Conservation (phyloP, 1,140 invertebrate species). For the Lucilia sericata region DNA sequence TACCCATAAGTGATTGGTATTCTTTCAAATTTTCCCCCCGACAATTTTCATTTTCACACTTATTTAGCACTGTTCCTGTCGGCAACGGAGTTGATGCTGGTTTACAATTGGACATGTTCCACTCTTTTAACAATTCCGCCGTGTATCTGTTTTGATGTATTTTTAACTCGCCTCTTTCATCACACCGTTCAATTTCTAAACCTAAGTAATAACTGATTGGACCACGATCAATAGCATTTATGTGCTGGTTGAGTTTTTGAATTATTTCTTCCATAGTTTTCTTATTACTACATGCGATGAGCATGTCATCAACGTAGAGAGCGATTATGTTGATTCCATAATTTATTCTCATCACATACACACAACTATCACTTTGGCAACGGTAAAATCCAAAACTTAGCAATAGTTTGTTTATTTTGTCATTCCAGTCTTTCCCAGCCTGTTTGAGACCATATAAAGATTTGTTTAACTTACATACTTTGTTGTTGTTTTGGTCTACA, state of each 20-base stretch:
- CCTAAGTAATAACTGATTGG: not conserved
- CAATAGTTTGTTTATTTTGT: conserved; percentile 21
- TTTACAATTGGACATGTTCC: conserved; percentile 20
- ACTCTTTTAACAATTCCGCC: not conserved
- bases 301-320: not conserved
- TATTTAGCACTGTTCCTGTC: conserved; percentile 21
- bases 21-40: not conserved
- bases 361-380: conserved; percentile 46
- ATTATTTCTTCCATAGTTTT: not conserved
- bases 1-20: conserved; percentile 41
- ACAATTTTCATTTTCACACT: conserved; percentile 34
- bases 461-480: conserved; percentile 17
- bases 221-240: not conserved
- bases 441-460: conserved; percentile 62
- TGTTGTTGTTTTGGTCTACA: conserved; percentile 45
- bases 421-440: conserved; percentile 58
- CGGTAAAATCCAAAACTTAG: conserved; percentile 20
- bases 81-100: conserved; percentile 33
- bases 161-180: not conserved
- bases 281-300: not conserved
- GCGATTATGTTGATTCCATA: not conserved
- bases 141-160: conserved; percentile 12
- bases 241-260: not conserved
- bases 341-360: conserved; percentile 4
- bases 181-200: not conserved